Conservation (phyloP, 92 coral and sea anemone species). For the Montipora capitata region DNA sequence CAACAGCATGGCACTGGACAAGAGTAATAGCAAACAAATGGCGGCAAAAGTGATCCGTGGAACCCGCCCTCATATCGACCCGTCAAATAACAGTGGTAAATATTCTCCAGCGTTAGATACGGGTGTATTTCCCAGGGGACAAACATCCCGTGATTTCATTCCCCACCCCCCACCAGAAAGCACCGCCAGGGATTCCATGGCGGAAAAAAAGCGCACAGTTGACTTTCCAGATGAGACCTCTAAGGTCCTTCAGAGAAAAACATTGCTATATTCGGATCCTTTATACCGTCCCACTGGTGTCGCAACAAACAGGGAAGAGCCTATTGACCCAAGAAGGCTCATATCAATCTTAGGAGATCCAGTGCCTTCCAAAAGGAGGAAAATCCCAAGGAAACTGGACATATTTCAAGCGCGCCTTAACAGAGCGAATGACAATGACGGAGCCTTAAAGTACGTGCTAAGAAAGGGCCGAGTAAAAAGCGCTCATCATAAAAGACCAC, state of each 20-base stretch:
- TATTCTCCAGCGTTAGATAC: neutral
- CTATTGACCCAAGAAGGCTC: conserved; percentile 28
- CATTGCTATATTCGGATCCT: conserved; percentile 46
- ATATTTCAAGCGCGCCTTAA: neutral
- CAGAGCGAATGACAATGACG: neutral
- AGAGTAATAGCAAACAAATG: neutral
- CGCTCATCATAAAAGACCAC: neutral
- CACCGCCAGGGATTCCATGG: neutral
- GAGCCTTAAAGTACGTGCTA: neutral
- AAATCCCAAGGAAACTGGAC: neutral
- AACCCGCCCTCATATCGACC: neutral
- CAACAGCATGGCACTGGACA: neutral
- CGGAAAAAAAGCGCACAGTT: neutral
- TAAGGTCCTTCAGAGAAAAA: conserved; percentile 30
- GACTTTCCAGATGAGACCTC: conserved; percentile 13
- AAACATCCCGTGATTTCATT: conserved; percentile 25
- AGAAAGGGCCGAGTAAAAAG: neutral
- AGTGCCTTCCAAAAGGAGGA: conserved; percentile 16
- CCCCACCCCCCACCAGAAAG: conserved; percentile 20
- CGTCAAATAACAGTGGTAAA: neutral
- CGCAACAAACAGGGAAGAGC: neutral
- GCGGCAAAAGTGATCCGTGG: neutral
- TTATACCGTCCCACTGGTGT: conserved; percentile 30
- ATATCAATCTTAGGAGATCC: conserved; percentile 46
- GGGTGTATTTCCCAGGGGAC: neutral